Evolutionary conservation across 2,888 invertebrate genomes (phyloP).

Genomic region (Lithophane leautieri): DNA sequence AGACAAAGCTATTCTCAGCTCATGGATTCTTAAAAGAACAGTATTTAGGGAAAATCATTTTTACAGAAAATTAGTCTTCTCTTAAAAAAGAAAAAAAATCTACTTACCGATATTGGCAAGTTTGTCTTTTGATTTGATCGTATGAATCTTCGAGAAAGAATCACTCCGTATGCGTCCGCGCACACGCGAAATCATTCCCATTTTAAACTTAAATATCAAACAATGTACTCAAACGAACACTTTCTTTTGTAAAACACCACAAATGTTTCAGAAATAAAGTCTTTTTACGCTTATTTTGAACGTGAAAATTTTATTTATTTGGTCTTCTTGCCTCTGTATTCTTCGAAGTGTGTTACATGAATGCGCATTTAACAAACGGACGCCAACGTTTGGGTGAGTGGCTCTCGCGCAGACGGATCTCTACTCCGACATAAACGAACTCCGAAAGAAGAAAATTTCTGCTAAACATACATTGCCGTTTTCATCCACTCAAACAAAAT

Average conservation of each 20-base stretch:
- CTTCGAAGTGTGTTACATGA: conserved; percentile 79
- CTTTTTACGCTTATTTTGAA: conserved; percentile 35
- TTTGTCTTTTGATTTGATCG: conserved; percentile 92
- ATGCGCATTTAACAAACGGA: conserved; percentile 79
- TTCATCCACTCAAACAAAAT: conserved; percentile 15
- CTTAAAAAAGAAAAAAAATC: background rate
- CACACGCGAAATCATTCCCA: conserved; percentile 94
- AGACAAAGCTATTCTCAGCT: background rate
- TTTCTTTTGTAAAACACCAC: conserved; percentile 46
- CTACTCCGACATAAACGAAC: conserved; percentile 43
- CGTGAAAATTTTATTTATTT: conserved; percentile 53
- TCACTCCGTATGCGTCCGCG: conserved; percentile 92
- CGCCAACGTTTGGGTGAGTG: conserved; percentile 78
- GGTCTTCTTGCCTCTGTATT: conserved; percentile 68
- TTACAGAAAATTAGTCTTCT: background rate
- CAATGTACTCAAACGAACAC: conserved; percentile 55
- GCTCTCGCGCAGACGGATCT: conserved; percentile 71
- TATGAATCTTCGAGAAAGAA: conserved; percentile 91
- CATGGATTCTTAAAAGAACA: background rate
- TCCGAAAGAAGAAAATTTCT: conserved; percentile 53
- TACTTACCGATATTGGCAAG: conserved; percentile 92
- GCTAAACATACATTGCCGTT: conserved; percentile 66
- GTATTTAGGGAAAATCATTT: background rate
- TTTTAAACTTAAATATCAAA: conserved; percentile 71
- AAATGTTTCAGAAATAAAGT: conserved; percentile 31